Evolutionary conservation across 2,113 vertebrate genomes (phyloP).

Genomic region (Gnathonemus longibarbis): DNA sequence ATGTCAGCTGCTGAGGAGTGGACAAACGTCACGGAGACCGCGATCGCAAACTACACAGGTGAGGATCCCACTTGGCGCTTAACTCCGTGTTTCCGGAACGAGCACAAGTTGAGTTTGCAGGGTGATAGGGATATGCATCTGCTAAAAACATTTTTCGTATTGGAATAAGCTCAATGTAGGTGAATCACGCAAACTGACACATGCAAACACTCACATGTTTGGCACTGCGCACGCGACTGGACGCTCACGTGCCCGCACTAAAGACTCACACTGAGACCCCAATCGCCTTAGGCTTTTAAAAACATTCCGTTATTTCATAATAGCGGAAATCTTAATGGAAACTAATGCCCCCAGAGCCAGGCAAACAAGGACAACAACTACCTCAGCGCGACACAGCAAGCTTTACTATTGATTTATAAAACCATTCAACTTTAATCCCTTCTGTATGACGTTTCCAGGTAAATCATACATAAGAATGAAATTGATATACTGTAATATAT

Average conservation of each 20-base stretch:
- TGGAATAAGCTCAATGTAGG: neutral
- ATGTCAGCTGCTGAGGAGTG: conserved; percentile 24
- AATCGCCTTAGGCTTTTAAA: conserved; percentile 47
- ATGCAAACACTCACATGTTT: neutral
- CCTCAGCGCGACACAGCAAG: neutral
- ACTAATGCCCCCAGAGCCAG: conserved; percentile 25
- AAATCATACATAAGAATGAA: neutral
- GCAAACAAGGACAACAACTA: neutral
- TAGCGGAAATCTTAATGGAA: conserved; percentile 26
- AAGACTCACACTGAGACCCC: conserved; percentile 27
- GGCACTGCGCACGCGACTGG: neutral
- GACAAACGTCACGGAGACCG: conserved; percentile 24
- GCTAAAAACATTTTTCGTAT: neutral
- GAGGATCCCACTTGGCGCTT: conserved; percentile 1
- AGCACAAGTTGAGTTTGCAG: neutral
- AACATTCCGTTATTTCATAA: conserved; percentile 52
- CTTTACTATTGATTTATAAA: neutral
- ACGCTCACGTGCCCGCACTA: conserved; percentile 36
- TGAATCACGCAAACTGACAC: neutral
- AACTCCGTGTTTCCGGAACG: neutral
- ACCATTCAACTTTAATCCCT: neutral
- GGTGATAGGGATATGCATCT: neutral
- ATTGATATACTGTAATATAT: neutral
- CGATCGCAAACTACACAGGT: conserved; percentile 59
- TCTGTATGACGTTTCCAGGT: neutral